Conservation (phyloP, 2,113 vertebrate species). For the Podarcis cretensis region DNA sequence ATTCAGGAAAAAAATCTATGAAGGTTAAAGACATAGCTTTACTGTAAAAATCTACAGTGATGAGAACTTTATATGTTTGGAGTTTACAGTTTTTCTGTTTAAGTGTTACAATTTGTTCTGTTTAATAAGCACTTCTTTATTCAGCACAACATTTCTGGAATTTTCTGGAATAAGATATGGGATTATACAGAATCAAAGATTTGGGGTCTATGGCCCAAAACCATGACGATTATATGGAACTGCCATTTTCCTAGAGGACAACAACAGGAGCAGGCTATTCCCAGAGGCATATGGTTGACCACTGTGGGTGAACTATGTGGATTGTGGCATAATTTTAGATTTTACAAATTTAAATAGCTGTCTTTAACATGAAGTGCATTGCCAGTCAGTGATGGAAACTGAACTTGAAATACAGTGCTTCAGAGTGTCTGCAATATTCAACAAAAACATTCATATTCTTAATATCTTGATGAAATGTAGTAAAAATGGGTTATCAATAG, state of each 20-base stretch:
- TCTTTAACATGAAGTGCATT: conserved; percentile 83
- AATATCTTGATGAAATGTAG: conserved; percentile 79
- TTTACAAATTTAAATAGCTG: conserved; percentile 81
- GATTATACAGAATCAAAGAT: too few relatives aligned
- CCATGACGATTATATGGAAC: too few relatives aligned
- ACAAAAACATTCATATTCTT: conserved; percentile 65
- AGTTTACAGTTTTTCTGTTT: too few relatives aligned
- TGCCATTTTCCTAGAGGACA: too few relatives aligned
- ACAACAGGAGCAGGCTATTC: too few relatives aligned
- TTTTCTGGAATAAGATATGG: too few relatives aligned
- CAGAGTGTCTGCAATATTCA: conserved; percentile 65
- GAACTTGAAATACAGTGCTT: conserved; percentile 81
- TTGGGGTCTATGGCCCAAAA: too few relatives aligned
- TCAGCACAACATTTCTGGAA: too few relatives aligned
- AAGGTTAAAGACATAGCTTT: conserved; percentile 47
- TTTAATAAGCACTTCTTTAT: too few relatives aligned
- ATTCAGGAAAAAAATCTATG: conserved; percentile 40
- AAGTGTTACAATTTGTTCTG: too few relatives aligned
- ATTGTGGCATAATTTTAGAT: conserved; percentile 81
- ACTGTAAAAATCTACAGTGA: conserved; percentile 44
- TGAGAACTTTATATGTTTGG: conserved; percentile 26
- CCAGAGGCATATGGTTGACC: too few relatives aligned
- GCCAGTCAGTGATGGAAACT: conserved; percentile 82
- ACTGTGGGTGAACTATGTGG: too few relatives aligned
- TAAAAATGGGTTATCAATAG: conserved; percentile 78